Evolutionary conservation across 2,113 vertebrate species (phyloP), one percentile per base, ranked within the genome.

Genomic region (Platichthys stellatus): DNA sequence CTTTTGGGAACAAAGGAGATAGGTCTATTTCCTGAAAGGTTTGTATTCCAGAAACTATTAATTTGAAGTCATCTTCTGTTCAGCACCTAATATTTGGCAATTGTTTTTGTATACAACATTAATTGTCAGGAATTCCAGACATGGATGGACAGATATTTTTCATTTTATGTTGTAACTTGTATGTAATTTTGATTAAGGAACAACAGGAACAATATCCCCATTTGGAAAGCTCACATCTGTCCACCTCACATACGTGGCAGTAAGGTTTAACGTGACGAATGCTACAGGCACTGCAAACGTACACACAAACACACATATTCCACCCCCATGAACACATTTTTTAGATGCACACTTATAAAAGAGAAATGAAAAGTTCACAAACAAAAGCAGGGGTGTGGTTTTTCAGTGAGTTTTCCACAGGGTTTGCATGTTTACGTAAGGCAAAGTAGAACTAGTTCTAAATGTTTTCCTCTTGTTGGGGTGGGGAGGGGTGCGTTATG

Each of bases 381-480:
- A 45, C 69, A 17, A 66, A 78, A 76, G 23, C 54, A 69, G 28
- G 59, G 26, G 53, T 49, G 76, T 31, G 20, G 4, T 47, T 73
- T 74, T 76, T 43, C 40, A 43, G 40, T 43, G 40, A 43, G 11
- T 43, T 13, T 43, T 43, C 40, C 40, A 43, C 40, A 43, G 40
- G 40, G 83, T 49, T 49, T 26, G 72, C 38, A 0, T 12, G 20
- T 72, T 59, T 54, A 24, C 21, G 62, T 78, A 88, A 89, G 82
- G 86, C 82, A 78, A 81, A 74, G 64, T 53, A 53, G 61, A 74
- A 78, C 67, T 54, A 15, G 20, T 72, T 66, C 47, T 23, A 38
- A 54, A n/a, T 14, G 51, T 68, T 81, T 74, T 40, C 4, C 47
- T 38, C 65, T 82, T 72, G 21, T 60, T 24, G 11, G 40, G 10